Percentiles rank a stretch among this genome's conserved stretches.
Evolutionary conservation across 92 coral and sea anemone species (phyloP).

Genomic region (Chrysogorgia sp.): DNA sequence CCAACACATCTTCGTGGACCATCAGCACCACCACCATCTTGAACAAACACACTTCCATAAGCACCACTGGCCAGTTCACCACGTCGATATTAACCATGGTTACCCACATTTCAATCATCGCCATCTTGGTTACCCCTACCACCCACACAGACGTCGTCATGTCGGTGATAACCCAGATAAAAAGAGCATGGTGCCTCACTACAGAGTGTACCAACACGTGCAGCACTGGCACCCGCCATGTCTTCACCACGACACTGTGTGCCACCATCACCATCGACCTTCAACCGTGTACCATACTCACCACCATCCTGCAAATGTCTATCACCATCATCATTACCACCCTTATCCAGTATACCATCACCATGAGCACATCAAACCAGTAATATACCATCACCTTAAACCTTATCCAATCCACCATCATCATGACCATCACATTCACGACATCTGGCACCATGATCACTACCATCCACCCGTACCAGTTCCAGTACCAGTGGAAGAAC

Average conservation of each 20-base stretch:
- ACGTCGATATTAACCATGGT: constrained; percentile 25
- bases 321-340: constrained; percentile 38
- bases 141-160: constrained; percentile 6
- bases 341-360: constrained; percentile 46
- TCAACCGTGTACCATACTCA: constrained; percentile 30
- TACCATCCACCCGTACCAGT: constrained; percentile 8
- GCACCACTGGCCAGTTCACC: constrained; percentile 50
- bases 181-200: constrained; percentile 24
- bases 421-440: constrained; percentile 33
- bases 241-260: constrained; percentile 11
- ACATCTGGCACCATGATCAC: constrained; percentile 29
- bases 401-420: constrained; percentile 44
- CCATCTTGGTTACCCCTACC: constrained; percentile 36
- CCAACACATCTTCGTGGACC: constrained; percentile 30
- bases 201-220: constrained; percentile 71
- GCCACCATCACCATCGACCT: constrained; percentile 43
- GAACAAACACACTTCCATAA: constrained; percentile 32
- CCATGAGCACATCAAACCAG: constrained; percentile 39
- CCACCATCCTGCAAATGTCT: constrained; percentile 12
- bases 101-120: constrained; percentile 18
- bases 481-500: constrained; percentile 28
- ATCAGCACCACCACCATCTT: constrained; percentile 31
- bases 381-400: constrained; percentile 29
- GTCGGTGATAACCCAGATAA: background rate
- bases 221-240: constrained; percentile 76